Conservation (phyloP, 2,113 vertebrate genomes). For the Ardeotis arabs region DNA sequence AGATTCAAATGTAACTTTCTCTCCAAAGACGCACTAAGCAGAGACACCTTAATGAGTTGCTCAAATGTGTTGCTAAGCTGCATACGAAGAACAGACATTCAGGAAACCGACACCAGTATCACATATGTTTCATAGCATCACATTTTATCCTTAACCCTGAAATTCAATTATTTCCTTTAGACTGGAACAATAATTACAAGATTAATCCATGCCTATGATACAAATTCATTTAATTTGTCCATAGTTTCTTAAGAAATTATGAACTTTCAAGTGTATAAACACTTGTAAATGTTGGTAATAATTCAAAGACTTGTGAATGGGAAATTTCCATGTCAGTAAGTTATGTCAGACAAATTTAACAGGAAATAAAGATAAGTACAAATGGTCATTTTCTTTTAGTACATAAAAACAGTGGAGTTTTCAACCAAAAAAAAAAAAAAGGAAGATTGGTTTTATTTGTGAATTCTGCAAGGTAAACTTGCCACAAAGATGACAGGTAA, state of each 20-base stretch:
- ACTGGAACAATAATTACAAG: conserved; percentile 61
- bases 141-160: conserved; percentile 61
- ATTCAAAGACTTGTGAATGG: conserved; percentile 31
- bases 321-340: background rate
- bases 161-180: conserved; percentile 69
- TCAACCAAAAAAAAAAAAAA: background rate
- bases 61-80: conserved; percentile 67
- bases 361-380: conserved; percentile 7
- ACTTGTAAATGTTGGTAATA: conserved; percentile 41
- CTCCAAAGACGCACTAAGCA: conserved; percentile 30
- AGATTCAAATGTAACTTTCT: conserved; percentile 11
- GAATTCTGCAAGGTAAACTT: conserved; percentile 47
- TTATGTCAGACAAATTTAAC: background rate
- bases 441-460: background rate
- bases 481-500: conserved; percentile 3
- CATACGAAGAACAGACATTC: conserved; percentile 49
- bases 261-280: conserved; percentile 20
- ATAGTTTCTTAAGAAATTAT: conserved; percentile 39
- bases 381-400: conserved; percentile 1
- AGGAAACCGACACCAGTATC: conserved; percentile 50
- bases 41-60: conserved; percentile 63
- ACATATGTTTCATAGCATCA: conserved; percentile 59
- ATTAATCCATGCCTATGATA: conserved; percentile 47
- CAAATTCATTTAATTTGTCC: conserved; percentile 53
- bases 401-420: background rate